Percentiles rank a stretch among this genome's conserved stretches.
phyloP scores from a whole-genome alignment of 2,888 invertebrate species.

The Drosophila austrosaltans region DNA sequence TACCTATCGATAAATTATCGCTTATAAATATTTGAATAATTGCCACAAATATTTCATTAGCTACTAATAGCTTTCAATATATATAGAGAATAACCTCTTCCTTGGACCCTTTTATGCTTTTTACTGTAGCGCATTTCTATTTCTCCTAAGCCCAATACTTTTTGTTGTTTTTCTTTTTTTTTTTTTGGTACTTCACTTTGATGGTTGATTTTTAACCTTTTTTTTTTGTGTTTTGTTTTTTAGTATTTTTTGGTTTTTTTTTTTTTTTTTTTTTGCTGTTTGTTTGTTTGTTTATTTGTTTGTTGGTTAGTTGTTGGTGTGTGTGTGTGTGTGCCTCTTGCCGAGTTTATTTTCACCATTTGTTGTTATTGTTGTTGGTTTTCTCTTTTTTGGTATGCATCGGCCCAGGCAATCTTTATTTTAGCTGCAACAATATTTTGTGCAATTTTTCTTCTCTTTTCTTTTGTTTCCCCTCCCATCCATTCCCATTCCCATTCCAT shows the following conservation, averaged over 20 bases:
- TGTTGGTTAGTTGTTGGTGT: constrained; percentile 18
- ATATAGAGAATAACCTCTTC: no score
- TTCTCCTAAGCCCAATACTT: constrained; percentile 1
- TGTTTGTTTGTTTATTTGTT: constrained; percentile 11
- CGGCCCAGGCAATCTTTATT: constrained; percentile 25
- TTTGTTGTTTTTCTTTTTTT: not conserved
- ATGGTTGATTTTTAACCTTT: constrained; percentile 55
- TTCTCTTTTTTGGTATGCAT: constrained; percentile 45
- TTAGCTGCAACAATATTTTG: constrained; percentile 49
- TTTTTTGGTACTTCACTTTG: constrained; percentile 37
- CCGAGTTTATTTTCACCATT: constrained; percentile 44
- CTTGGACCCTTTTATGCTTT: no score
- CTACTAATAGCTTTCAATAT: no score
- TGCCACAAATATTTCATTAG: no score
- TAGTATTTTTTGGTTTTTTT: constrained; percentile 4
- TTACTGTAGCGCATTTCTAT: constrained; percentile 11
- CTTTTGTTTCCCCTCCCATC: constrained; percentile 28
- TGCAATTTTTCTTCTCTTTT: constrained; percentile 41
- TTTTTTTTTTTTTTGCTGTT: constrained; percentile 11
- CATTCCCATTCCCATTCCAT: constrained; percentile 17
- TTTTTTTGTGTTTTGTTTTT: constrained; percentile 21
- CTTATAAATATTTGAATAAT: not conserved
- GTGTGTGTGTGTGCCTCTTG: constrained; percentile 18
- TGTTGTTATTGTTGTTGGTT: constrained; percentile 38
- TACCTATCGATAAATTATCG: not conserved